Evolutionary conservation across 2,797 vertebrate species (phyloP), one percentile per base, ranked within the genome.

Genomic region (Galaxias olidus): DNA sequence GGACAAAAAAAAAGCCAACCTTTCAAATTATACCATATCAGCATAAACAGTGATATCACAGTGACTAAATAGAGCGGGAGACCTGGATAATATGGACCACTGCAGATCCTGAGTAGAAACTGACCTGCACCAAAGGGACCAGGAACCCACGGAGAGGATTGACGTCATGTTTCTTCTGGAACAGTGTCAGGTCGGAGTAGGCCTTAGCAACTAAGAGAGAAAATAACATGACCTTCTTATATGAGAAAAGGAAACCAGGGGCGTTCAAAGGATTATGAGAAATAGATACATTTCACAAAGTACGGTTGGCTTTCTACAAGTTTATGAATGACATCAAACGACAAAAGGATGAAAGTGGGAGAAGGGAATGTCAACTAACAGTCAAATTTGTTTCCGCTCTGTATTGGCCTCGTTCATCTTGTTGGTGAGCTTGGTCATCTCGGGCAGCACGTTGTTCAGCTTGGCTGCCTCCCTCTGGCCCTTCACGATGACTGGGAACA

Each of bases 401-500:
- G 86, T 62, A n/a, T 92, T 95, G 81, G 96, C 95, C 41, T 97
- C 94, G 2, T 84, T 93, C 88, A 96, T 91, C 69, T 57, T 89
- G 68, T 47, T 59, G 12, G 84, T 92, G 50, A 94, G 87, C 71
- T 88, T 91, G 19, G 81, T 93, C 72, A 97, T 93, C 70, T 93
- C 87, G 0, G 95, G 96, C 68, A 94, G 8, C 55, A 95, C 93
- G 51, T 96, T 96, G 84, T 95, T 95, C 41, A 96, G 88, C 73
- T 95, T 95, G 53, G 88, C 92, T 0, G 94, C 93, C 72, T 96
- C 94, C 59, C 92, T 89, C 72, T 96, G 95, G 43, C 93, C 94
- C 79, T 95, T 96, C 51, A 97, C 92, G 0, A 95, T 94, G 69
- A 96, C 76, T 0, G 96, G 95, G 71, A 97, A 95, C 71, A 96